Evolutionary conservation across 2,797 vertebrate species (phyloP).

Genomic region (Chloroceryle inda): DNA sequence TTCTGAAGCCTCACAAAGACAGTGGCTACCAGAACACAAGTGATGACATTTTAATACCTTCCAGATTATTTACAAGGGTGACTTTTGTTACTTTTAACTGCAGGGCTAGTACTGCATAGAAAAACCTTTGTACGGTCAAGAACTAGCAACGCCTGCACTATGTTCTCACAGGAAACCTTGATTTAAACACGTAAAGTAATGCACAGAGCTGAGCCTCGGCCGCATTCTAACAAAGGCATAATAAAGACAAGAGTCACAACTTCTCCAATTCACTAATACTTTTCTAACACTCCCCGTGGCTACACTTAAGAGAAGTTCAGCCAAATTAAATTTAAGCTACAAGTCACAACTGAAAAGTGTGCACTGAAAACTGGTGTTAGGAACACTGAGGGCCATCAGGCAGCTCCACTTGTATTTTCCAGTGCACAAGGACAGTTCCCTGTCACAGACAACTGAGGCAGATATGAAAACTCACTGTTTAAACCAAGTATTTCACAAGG

Average conservation of each 20-base stretch:
- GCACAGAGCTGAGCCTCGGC: conserved; percentile 6
- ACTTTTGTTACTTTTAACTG: conserved; percentile 7
- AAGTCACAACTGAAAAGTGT: conserved; percentile 32
- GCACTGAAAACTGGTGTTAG: not conserved
- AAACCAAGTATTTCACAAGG: conserved; percentile 42
- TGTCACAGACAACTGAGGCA: conserved; percentile 9
- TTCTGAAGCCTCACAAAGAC: conserved; percentile 17
- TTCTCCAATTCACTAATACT: conserved; percentile 31
- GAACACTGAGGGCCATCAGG: conserved; percentile 1
- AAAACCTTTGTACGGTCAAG: not conserved
- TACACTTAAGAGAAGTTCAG: conserved; percentile 24
- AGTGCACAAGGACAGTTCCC: conserved; percentile 9
- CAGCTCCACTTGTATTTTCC: conserved; percentile 14
- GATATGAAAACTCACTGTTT: conserved; percentile 18
- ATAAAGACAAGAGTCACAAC: conserved; percentile 35
- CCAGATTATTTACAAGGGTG: conserved; percentile 23
- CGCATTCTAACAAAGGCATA: not conserved
- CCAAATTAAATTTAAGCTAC: conserved; percentile 35
- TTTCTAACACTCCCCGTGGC: conserved; percentile 17
- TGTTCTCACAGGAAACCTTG: conserved; percentile 29
- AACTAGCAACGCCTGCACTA: not conserved
- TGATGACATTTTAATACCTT: conserved; percentile 16
- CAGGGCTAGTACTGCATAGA: conserved; percentile 25
- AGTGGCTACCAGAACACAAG: not conserved
- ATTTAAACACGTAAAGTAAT: conserved; percentile 33